Evolutionary conservation across 2,797 vertebrate genomes (phyloP), one percentile per base, ranked within the genome.

Genomic region (Falco peregrinus): DNA sequence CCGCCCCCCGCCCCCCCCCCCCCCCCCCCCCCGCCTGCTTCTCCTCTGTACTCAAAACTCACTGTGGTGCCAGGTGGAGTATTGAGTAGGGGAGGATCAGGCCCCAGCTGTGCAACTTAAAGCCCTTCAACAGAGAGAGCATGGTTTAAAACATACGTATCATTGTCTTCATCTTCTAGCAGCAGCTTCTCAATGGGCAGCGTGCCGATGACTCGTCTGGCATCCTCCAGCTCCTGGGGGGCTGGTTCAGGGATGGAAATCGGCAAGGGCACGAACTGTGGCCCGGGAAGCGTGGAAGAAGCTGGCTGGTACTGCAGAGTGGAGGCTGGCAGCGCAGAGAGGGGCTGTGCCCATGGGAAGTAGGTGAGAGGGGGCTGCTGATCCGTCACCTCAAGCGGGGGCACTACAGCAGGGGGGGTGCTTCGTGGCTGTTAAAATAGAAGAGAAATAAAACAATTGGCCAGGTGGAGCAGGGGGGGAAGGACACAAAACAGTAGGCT

Each of bases 301-400:
- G 98, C 94, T 0, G 98, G 80, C 4, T 97, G 95, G 74, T 98
- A 98, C 87, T 98, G 98, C 81, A 98, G 95, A 33, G 98, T 95
- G 98, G 98, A 87, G 70, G 97, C 73, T n/a, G 98, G 97, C 95
- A 98, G 91, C 3, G 98, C 97, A 12, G 99, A 96, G 63, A 99
- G 97, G 12, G 99, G 98, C 84, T 99, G 99, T 83, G 98, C 98
- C 99, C 99, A 99, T 0, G 99, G 99, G 64, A 99, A 98, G 87
- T 99, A 99, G 4, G 98, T 96, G 80, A 99, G 87, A 8, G 99
- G 98, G 0, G 97, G 77, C 95, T 98, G 98, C 89, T 98, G 98
- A 57, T 99, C 99, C 2, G 98, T 95, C 64, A 98, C 96, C 77
- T 99, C 99, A 86, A 99, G 95, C 85, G 98, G 99, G 4, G 99